Evolutionary conservation across 2,113 vertebrate genomes (phyloP).

Genomic region (Anarhynchus alexandrinus): DNA sequence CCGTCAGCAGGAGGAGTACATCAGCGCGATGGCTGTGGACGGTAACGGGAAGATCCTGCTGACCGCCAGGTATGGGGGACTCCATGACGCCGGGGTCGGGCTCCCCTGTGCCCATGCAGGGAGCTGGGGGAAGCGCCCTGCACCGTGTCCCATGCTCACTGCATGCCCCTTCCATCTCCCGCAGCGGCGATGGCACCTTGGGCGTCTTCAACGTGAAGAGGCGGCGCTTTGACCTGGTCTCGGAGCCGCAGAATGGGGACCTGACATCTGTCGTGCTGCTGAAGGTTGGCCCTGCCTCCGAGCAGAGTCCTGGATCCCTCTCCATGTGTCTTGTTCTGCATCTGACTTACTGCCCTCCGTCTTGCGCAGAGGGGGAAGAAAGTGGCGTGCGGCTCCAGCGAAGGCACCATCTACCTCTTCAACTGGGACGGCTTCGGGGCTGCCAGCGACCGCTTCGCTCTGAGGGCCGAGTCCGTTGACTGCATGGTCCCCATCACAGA

Average conservation of each 20-base stretch:
- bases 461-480: constrained; percentile 89
- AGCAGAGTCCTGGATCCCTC: not conserved
- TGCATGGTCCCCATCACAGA: constrained; percentile 86
- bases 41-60: constrained; percentile 85
- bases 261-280: constrained; percentile 87
- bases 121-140: rapidly evolving
- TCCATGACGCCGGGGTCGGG: rapidly evolving
- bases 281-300: constrained; percentile 70
- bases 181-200: constrained; percentile 92
- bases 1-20: constrained; percentile 93
- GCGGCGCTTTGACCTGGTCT: constrained; percentile 89
- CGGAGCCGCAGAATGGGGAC: constrained; percentile 89
- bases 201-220: constrained; percentile 90
- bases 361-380: constrained; percentile 82
- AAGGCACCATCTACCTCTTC: constrained; percentile 93
- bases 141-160: rapidly evolving
- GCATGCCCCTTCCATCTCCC: not conserved
- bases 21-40: constrained; percentile 87
- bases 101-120: rapidly evolving
- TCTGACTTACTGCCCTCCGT: not conserved
- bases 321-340: rapidly evolving
- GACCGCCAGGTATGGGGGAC: constrained; percentile 79
- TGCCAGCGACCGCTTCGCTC: constrained; percentile 89
- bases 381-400: constrained; percentile 89
- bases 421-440: constrained; percentile 97